Evolutionary conservation across 2,113 vertebrate genomes (phyloP).

Genomic region (Tiliqua scincoides): DNA sequence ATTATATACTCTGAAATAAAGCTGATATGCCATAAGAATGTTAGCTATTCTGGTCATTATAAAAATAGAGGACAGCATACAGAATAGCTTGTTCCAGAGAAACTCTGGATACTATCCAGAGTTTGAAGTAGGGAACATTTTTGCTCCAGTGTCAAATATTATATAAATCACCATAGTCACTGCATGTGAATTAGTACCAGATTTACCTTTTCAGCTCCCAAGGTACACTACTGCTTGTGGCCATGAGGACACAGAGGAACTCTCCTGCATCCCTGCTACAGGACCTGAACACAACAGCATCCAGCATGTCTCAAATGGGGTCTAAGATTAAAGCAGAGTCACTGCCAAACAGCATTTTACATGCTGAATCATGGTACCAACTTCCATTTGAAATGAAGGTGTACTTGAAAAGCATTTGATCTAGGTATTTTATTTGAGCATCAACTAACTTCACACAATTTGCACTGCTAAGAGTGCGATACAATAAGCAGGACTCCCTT

Average conservation of each 20-base stretch:
- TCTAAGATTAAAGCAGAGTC: not conserved
- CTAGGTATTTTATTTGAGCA: not conserved
- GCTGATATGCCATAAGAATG: not conserved
- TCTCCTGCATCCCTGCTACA: not conserved
- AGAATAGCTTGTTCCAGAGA: too few relatives aligned
- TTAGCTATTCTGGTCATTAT: not conserved
- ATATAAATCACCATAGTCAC: not conserved
- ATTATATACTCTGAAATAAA: not conserved
- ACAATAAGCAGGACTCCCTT: not conserved
- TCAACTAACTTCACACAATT: not conserved
- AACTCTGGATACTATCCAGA: too few relatives aligned
- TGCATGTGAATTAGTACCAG: not conserved
- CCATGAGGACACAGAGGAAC: not conserved
- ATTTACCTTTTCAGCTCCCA: not conserved
- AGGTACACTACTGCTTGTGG: not conserved
- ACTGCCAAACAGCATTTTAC: not conserved
- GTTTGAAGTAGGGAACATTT: not conserved
- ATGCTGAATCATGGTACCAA: not conserved
- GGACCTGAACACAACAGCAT: not conserved
- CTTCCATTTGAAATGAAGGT: not conserved
- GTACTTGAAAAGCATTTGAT: not conserved
- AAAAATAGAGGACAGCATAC: not conserved
- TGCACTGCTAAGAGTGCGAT: too few relatives aligned
- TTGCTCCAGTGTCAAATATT: not conserved
- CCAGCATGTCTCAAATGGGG: not conserved